Percentiles rank a stretch among this genome's conserved stretches.
Conservation (phyloP, 2,797 vertebrate species). For the Gymnodraco acuticeps region DNA sequence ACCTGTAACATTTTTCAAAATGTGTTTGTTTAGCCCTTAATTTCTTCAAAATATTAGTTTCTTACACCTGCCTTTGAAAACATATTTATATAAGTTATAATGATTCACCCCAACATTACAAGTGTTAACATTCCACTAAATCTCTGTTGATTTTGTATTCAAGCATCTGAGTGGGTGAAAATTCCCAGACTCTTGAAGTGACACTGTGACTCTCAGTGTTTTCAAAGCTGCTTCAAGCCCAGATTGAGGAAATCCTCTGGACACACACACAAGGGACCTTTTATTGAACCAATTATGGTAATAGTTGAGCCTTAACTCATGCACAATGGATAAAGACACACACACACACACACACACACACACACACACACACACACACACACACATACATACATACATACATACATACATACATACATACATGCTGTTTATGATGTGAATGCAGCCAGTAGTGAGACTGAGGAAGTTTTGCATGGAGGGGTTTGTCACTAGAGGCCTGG, state of each 20-base stretch:
- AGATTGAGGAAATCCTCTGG: conserved; percentile 69
- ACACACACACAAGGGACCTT: conserved; percentile 59
- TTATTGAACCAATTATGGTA: conserved; percentile 60
- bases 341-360: conserved; percentile 4
- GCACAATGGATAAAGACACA: conserved; percentile 34
- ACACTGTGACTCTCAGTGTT: conserved; percentile 55
- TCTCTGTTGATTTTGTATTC: not conserved
- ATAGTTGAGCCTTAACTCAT: conserved; percentile 42
- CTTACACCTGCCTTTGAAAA: too few species aligned
- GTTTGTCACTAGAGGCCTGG: conserved; percentile 1
- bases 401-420: conserved; percentile 11
- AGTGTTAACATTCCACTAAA: not conserved
- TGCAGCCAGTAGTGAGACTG: conserved; percentile 16
- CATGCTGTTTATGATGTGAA: conserved; percentile 17
- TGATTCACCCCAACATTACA: not conserved
- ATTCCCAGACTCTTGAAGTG: conserved; percentile 49
- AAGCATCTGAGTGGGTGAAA: conserved; percentile 3
- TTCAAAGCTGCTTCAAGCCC: conserved; percentile 53
- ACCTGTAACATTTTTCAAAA: too few species aligned
- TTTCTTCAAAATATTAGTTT: too few species aligned
- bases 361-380: too few species aligned
- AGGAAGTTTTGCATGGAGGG: not conserved
- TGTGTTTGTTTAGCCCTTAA: too few species aligned
- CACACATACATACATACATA: too few species aligned
- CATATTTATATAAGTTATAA: too few species aligned